A percentile compares a stretch with the other conserved stretches of the same genome.
Conservation (phyloP, 2,113 vertebrate genomes). For the Formicarius rufipectus region DNA sequence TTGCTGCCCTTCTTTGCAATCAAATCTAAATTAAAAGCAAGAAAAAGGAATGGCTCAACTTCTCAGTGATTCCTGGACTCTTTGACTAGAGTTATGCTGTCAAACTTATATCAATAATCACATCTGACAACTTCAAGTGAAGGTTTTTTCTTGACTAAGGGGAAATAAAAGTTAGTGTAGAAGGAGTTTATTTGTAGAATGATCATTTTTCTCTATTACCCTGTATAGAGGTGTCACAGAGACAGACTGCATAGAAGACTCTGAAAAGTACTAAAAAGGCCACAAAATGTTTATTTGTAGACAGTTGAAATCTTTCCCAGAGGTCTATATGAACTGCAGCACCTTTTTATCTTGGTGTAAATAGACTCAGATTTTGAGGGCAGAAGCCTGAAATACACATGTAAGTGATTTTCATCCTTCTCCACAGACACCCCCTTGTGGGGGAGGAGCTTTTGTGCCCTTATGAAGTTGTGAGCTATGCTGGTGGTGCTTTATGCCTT, state of each 20-base stretch:
- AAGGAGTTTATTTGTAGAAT: neutral
- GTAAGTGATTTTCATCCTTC: neutral
- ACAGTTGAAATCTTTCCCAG: neutral
- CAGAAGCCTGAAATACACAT: neutral
- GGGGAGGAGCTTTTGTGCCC: no score
- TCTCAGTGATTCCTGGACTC: neutral
- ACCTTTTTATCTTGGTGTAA: neutral
- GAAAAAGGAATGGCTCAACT: neutral
- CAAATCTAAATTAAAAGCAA: neutral
- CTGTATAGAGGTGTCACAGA: neutral
- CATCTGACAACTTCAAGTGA: neutral
- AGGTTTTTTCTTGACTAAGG: neutral
- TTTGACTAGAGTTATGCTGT: neutral
- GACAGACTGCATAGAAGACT: neutral
- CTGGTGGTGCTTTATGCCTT: no score
- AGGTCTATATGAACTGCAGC: neutral
- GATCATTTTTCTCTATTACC: neutral
- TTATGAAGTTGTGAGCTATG: no score
- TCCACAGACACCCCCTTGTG: no score
- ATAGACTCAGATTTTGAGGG: neutral
- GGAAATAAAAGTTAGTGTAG: neutral
- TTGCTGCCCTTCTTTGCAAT: neutral
- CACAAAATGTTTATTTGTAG: neutral
- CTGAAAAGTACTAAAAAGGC: neutral
- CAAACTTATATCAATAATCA: neutral